Evolutionary conservation across 2,888 invertebrate species (phyloP).

Genomic region (Azorinus chamasolen): DNA sequence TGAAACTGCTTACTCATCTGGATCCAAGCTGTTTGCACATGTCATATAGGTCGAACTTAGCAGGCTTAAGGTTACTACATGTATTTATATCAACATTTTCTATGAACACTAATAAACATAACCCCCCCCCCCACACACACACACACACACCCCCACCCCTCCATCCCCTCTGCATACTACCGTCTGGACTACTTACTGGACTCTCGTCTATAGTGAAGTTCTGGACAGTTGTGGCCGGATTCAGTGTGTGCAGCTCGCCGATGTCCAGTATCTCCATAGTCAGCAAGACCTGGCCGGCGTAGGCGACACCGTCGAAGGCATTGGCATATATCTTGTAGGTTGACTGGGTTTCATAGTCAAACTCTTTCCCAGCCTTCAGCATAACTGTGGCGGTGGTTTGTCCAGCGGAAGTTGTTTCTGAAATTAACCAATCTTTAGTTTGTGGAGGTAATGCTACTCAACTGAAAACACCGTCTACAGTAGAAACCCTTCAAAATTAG

Average conservation of each 20-base stretch:
- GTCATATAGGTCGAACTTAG: too few species aligned
- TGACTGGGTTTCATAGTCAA: slow-evolving; percentile 45
- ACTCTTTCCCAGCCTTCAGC: slow-evolving; percentile 24
- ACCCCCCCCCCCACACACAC: too few species aligned
- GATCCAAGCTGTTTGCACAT: too few species aligned
- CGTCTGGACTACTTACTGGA: slow-evolving; percentile 43
- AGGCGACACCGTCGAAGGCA: slow-evolving; percentile 36
- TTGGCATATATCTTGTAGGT: slow-evolving; percentile 41
- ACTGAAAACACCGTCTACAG: background rate
- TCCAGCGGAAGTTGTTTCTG: slow-evolving; percentile 16
- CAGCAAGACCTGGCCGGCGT: slow-evolving; percentile 14
- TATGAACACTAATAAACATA: too few species aligned
- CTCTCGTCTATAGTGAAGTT: slow-evolving; percentile 42
- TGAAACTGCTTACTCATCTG: too few species aligned
- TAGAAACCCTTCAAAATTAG: too few species aligned
- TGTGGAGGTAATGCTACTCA: too few species aligned
- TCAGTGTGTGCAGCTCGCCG: slow-evolving; percentile 40
- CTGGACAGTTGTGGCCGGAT: slow-evolving; percentile 37
- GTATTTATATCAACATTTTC: too few species aligned
- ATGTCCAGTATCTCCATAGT: slow-evolving; percentile 37
- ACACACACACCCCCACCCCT: too few species aligned
- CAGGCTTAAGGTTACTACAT: too few species aligned
- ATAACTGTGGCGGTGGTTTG: slow-evolving; percentile 19
- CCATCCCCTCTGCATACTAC: too few species aligned
- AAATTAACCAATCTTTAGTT: too few species aligned